These are phyloP conservation scores for Drosophila pseudotakahashii DNA, from an alignment of 2,888 invertebrate species.

Conservation along the genomic window DNA sequence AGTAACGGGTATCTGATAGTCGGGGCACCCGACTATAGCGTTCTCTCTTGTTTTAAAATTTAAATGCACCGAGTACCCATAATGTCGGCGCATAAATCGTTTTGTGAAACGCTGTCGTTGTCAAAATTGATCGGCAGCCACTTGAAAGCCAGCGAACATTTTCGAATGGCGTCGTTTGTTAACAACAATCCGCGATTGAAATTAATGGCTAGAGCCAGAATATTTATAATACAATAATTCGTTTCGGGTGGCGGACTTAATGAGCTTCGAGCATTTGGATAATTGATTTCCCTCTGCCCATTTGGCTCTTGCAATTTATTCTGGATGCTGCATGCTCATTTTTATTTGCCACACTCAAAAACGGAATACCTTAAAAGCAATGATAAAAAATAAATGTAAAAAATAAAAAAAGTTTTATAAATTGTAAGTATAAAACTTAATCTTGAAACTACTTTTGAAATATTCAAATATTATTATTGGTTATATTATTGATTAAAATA, in stretches of 20 bases:
- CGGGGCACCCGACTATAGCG: no score
- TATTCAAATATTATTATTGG: no score
- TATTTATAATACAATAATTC: conserved; percentile 40
- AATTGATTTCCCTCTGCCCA: conserved; percentile 48
- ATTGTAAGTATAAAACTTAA: no score
- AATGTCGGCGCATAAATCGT: conserved; percentile 39
- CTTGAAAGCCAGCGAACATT: conserved; percentile 22
- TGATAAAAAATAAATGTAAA: no score
- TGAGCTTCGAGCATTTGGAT: conserved; percentile 41
- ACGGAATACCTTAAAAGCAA: background rate
- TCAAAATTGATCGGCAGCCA: conserved; percentile 40
- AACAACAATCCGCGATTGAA: conserved; percentile 31
- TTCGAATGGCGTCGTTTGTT: conserved; percentile 21
- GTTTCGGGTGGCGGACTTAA: conserved; percentile 35
- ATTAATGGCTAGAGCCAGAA: conserved; percentile 36
- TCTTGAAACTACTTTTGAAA: no score
- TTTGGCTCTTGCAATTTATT: conserved; percentile 39
- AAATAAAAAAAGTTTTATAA: no score
- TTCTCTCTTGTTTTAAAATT: no score
- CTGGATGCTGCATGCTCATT: conserved; percentile 9
- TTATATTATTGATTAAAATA: no score
- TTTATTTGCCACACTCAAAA: background rate
- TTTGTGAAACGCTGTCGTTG: conserved; percentile 12
- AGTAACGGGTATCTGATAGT: no score
- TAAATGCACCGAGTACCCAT: conserved; percentile 30